Percentiles rank a stretch among this genome's conserved stretches.
These are phyloP conservation scores for Sminthurides aquaticus DNA, from an alignment of 2,888 invertebrate species.

Conservation along the genomic window DNA sequence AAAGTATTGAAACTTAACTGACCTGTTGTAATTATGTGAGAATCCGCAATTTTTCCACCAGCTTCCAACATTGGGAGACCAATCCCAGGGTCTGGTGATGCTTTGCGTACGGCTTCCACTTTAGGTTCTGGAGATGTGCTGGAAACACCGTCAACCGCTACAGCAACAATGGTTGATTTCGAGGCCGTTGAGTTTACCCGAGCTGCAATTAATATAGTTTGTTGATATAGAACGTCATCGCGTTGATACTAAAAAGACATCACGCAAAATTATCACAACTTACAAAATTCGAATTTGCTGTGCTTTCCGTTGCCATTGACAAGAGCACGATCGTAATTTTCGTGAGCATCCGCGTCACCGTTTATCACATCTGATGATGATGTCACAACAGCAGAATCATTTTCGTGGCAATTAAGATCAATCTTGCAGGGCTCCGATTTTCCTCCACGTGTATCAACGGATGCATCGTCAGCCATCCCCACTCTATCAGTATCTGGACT, in stretches of 20 bases:
- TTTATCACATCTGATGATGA: constrained; percentile 42
- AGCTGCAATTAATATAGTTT: background rate
- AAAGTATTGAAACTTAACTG: too few relatives aligned
- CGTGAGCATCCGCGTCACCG: constrained; percentile 33
- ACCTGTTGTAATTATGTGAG: constrained; percentile 29
- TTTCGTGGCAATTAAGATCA: constrained; percentile 44
- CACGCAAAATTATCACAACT: constrained; percentile 8
- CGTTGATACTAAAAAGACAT: constrained; percentile 5
- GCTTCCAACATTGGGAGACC: constrained; percentile 27
- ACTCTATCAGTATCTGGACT: constrained; percentile 29
- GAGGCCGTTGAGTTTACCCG: constrained; percentile 14
- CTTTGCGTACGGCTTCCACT: constrained; percentile 42
- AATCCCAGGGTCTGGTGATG: constrained; percentile 41
- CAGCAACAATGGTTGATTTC: constrained; percentile 21
- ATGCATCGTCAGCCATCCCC: constrained; percentile 21
- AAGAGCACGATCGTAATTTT: constrained; percentile 26
- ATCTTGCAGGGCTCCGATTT: constrained; percentile 38
- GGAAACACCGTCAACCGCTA: constrained; percentile 38
- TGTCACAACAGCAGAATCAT: constrained; percentile 43
- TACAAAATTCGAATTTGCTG: constrained; percentile 38
- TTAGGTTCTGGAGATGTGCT: constrained; percentile 43
- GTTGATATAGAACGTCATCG: too few relatives aligned
- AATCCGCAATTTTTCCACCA: constrained; percentile 20
- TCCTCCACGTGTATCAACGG: constrained; percentile 26
- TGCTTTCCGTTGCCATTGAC: constrained; percentile 29